Evolutionary conservation across 2,888 invertebrate genomes (phyloP).

Genomic region (Lomographa bimaculata): DNA sequence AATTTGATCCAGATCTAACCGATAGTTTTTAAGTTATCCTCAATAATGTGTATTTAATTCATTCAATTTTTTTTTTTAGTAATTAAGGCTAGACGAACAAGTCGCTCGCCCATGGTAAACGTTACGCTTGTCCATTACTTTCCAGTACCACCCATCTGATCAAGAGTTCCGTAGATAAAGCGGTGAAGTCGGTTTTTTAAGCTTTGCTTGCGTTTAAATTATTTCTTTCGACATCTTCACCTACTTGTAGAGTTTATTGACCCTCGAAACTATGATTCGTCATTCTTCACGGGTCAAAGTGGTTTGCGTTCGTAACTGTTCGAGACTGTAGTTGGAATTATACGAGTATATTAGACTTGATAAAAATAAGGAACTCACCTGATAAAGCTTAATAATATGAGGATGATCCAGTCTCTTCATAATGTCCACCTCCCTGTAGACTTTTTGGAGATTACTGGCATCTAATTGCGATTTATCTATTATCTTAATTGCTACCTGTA

Average conservation of each 20-base stretch:
- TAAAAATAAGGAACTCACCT: constrained; percentile 84
- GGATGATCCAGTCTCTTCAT: constrained; percentile 98
- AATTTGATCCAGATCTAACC: no score
- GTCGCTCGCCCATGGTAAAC: background rate
- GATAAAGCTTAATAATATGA: constrained; percentile 98
- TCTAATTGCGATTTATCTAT: constrained; percentile 97
- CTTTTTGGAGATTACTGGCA: constrained; percentile 95
- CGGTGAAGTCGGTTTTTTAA: no score
- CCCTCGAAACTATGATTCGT: constrained; percentile 10
- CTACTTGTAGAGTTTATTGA: constrained; percentile 19
- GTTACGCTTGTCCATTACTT: no score
- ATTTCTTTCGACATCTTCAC: constrained; percentile 4
- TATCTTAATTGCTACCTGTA: constrained; percentile 97
- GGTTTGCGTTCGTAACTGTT: constrained; percentile 1
- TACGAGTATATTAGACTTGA: no score
- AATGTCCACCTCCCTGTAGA: constrained; percentile 98
- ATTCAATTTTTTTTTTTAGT: no score
- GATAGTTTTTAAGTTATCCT: no score
- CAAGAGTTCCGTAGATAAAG: no score
- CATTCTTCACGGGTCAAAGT: constrained; percentile 17
- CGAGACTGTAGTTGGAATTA: no score
- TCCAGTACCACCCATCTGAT: no score
- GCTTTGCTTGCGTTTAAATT: no score
- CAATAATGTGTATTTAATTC: no score
- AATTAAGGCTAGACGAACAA: no score